Evolutionary conservation across 1,140 invertebrate genomes (phyloP), one percentile per base, ranked within the genome.

Genomic region (Anastrepha obliqua): DNA sequence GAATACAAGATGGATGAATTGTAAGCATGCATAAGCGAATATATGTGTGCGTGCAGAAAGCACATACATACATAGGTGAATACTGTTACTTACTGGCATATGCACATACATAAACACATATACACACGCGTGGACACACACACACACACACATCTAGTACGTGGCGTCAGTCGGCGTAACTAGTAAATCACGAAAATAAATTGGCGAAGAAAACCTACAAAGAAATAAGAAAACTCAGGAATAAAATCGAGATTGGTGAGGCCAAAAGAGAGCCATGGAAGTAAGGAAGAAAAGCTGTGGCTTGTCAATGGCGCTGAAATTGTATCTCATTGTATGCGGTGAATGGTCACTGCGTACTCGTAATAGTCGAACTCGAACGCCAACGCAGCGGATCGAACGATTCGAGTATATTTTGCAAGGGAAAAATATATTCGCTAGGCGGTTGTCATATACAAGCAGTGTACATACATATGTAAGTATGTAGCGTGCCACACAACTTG

Each of bases 141-240:
- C 67, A 70, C 39, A 44, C 20, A 29, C 64, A 29, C 42, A 74
- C 17, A 17, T 5, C 29, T 17, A 17, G 9, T 62, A 62, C 5
- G 15, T 5, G 60, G 9, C 60, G 60, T n/a, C 60, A 11, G 15
- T 8, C 60, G 67, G 42, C 42, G 13, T 74, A 11, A 17, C 60
- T 62, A 44, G 42, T 74, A 74, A 74, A 74, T 74, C 67, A 74
- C 15, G 67, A 74, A n/a, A 74, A 47, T 74, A 74, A 74, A 74
- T 74, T 74, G 67, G 67, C 44, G 42, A 44, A 74, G 67, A 74
- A 74, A 74, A 74, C 67, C 42, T 74, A 74, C 42, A 2, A 20
- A 67, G 29, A 29, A 67, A 58, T 58, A 13, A 58, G 13, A 58
- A 58, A 58, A 58, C 29, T 29, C 29, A 29, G 29, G 3, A 62